Conservation (phyloP, 2,797 vertebrate genomes). For the Argentina silus region DNA sequence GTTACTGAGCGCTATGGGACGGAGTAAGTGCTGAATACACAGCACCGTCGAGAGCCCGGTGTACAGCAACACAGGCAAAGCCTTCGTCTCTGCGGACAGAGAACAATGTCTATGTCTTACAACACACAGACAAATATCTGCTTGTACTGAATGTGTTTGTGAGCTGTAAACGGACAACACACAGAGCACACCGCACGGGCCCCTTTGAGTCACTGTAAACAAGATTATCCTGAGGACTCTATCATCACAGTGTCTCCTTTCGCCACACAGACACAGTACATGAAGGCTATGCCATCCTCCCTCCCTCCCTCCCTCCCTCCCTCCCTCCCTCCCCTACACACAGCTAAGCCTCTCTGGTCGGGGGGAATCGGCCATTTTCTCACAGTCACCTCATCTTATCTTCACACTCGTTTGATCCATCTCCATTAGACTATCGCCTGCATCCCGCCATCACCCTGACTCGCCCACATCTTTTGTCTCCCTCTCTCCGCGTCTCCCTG, state of each 20-base stretch:
- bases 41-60: slow-evolving; percentile 30
- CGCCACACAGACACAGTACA: slow-evolving; percentile 12
- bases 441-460: slow-evolving; percentile 46
- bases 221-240: background rate
- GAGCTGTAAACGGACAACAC: slow-evolving; percentile 3
- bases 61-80: slow-evolving; percentile 15
- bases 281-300: background rate
- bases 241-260: background rate
- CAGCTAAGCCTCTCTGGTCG: slow-evolving; percentile 38
- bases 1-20: slow-evolving; percentile 52
- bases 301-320: background rate
- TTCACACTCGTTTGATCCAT: slow-evolving; percentile 69
- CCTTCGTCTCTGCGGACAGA: slow-evolving; percentile 22
- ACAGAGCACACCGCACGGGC: background rate
- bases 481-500: slow-evolving; percentile 43
- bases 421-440: slow-evolving; percentile 68
- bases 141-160: background rate
- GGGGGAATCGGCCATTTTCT: slow-evolving; percentile 71
- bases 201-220: background rate
- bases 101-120: slow-evolving; percentile 6
- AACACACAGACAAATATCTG: background rate
- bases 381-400: slow-evolving; percentile 72
- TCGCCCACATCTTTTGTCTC: slow-evolving; percentile 41
- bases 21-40: slow-evolving; percentile 39
- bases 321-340: slow-evolving; percentile 5